phyloP scores from a whole-genome alignment of 2,888 invertebrate genomes.

The Erebia aethiops region DNA sequence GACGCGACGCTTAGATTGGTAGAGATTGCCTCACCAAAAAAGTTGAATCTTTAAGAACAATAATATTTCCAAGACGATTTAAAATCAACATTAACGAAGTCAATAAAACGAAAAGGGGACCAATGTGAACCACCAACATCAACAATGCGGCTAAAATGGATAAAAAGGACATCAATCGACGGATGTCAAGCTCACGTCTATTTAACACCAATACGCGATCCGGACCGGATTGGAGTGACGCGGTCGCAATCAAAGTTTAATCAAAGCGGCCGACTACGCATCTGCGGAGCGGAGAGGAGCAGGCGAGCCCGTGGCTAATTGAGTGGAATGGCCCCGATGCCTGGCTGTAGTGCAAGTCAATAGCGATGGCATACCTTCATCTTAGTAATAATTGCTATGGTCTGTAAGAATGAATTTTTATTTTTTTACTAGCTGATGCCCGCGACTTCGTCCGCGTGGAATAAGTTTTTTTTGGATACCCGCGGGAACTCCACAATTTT shows the following conservation, averaged over 20 bases:
- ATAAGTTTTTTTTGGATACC: no score
- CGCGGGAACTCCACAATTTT: no score
- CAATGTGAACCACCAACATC: neutral
- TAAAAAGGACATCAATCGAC: constrained; percentile 29
- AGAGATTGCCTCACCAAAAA: neutral
- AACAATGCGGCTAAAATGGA: constrained; percentile 1
- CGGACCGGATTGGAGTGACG: constrained; percentile 49
- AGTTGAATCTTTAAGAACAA: neutral
- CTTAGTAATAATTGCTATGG: neutral
- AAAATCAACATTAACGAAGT: neutral
- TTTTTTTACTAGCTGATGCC: no score
- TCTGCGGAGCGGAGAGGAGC: constrained; percentile 60
- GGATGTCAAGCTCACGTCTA: constrained; percentile 29
- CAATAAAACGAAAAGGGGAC: constrained; percentile 1
- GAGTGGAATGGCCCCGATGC: constrained; percentile 65
- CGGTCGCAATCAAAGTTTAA: constrained; percentile 75
- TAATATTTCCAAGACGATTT: neutral
- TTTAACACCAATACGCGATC: constrained; percentile 58
- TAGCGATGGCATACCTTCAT: constrained; percentile 14
- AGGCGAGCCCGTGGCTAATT: constrained; percentile 58
- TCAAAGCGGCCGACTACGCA: constrained; percentile 73
- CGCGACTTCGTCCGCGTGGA: no score
- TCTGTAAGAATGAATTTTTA: neutral
- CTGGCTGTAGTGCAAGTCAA: constrained; percentile 32
- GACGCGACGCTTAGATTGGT: no score